phyloP scores from a whole-genome alignment of 2,888 invertebrate genomes.

The Imbricaverruca yamaguchii region DNA sequence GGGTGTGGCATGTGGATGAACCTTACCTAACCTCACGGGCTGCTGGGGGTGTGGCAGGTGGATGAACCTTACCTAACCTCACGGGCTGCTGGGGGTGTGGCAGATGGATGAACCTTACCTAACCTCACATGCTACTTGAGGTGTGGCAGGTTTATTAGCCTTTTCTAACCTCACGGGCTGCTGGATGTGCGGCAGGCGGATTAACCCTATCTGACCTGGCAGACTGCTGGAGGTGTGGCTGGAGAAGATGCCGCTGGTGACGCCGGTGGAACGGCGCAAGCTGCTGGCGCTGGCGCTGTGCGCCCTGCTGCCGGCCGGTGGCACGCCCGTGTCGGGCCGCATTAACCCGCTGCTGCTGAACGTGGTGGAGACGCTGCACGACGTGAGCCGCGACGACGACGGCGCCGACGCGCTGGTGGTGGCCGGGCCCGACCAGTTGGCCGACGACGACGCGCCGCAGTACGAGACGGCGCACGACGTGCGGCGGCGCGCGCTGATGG shows the following conservation, averaged over 20 bases:
- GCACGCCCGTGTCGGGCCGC: constrained; percentile 29
- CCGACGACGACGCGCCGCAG: constrained; percentile 21
- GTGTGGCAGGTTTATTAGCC: no score
- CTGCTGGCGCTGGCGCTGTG: constrained; percentile 56
- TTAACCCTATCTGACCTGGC: no score
- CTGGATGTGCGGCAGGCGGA: no score
- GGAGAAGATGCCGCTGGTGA: constrained; percentile 65
- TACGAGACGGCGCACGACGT: constrained; percentile 29
- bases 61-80: no score
- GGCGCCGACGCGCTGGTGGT: constrained; percentile 16
- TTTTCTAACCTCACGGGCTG: no score
- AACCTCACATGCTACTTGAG: no score
- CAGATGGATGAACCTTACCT: no score
- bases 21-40: no score
- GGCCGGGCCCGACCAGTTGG: constrained; percentile 9
- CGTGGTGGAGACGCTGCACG: constrained; percentile 29
- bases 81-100: no score
- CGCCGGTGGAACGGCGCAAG: constrained; percentile 73
- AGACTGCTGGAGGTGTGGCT: constrained; percentile 61
- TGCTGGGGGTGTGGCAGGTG: no score
- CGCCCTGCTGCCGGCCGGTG: constrained; percentile 29
- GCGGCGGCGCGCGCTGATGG: constrained; percentile 58
- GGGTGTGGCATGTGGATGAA: no score
- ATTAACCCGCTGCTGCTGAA: constrained; percentile 38
- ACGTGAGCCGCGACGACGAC: constrained; percentile 4